A percentile compares a stretch with the other conserved stretches of the same genome.
These are phyloP conservation scores for Callithrix jacchus DNA, from an alignment of 2,113 vertebrate species.

Conservation along the genomic window DNA sequence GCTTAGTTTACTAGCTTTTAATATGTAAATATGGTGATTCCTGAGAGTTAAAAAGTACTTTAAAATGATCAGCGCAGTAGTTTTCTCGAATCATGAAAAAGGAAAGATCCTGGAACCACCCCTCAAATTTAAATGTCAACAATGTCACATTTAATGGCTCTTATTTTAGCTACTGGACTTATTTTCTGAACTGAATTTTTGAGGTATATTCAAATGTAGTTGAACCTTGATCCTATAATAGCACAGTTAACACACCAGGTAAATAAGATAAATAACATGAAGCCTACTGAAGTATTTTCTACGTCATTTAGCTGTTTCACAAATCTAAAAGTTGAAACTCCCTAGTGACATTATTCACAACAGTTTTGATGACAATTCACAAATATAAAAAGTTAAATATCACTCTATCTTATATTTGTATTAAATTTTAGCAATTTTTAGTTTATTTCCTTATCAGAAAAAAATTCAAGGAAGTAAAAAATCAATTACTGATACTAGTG, in stretches of 20 bases:
- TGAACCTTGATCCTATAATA: slow-evolving; percentile 1
- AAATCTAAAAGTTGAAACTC: background rate
- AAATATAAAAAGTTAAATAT: slow-evolving; percentile 7
- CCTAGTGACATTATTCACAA: background rate
- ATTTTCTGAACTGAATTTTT: background rate
- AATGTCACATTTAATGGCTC: background rate
- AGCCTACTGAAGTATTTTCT: background rate
- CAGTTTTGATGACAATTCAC: background rate
- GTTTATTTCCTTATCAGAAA: background rate
- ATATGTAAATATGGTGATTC: background rate
- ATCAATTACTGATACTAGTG: background rate
- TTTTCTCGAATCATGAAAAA: background rate
- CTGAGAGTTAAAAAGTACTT: background rate
- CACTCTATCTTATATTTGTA: background rate
- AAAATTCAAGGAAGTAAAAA: background rate
- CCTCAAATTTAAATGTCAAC: background rate
- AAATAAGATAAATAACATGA: background rate
- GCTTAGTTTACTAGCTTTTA: background rate
- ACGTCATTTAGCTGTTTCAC: background rate
- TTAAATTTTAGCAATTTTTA: background rate
- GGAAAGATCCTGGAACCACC: background rate
- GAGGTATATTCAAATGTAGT: background rate
- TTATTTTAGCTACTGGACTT: background rate
- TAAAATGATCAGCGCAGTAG: background rate
- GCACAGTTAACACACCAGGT: background rate